A percentile compares a stretch with the other conserved stretches of the same genome.
Conservation (phyloP, 2,888 invertebrate species). For the Pristionchus entomophagus region DNA sequence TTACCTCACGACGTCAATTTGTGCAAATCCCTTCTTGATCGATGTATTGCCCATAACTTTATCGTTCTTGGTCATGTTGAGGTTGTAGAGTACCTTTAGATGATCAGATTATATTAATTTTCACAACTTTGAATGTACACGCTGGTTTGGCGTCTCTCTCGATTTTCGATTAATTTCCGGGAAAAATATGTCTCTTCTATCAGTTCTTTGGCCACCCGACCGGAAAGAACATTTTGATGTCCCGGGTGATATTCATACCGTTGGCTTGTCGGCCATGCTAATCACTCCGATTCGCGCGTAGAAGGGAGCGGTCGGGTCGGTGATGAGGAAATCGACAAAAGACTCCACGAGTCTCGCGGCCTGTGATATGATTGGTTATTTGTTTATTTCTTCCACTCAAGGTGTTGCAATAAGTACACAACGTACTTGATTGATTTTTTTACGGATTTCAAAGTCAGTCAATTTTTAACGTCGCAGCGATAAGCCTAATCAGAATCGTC, state of each 20-base stretch:
- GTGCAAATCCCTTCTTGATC: neutral
- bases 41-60: neutral
- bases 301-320: neutral
- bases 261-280: neutral
- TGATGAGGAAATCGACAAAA: neutral
- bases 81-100: neutral
- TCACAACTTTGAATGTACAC: no score
- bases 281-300: neutral
- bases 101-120: neutral
- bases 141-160: no score
- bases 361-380: no score
- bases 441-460: no score
- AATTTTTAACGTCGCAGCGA: no score
- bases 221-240: neutral
- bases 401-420: no score
- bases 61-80: neutral
- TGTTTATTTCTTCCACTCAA: no score
- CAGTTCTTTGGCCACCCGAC: no score
- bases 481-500: no score
- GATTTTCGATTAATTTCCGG: no score
- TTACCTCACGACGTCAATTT: neutral
- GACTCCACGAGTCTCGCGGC: neutral
- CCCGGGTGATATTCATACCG: neutral
- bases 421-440: no score
- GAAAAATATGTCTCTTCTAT: no score